Evolutionary conservation across 2,797 vertebrate species (phyloP).

Genomic region (Anabas testudineus): DNA sequence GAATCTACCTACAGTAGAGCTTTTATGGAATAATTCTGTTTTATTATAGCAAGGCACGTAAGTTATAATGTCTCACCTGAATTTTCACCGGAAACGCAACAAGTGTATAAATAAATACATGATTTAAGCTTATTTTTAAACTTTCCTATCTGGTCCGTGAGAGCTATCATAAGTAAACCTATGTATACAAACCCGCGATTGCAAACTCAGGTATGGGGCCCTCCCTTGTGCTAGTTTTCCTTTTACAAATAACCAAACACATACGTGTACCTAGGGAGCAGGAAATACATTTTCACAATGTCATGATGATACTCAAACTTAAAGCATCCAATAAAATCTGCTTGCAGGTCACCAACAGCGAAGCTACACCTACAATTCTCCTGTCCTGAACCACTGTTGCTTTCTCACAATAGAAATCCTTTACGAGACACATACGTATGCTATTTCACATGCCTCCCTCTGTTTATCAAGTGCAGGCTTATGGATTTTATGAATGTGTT

Average conservation of each 20-base stretch:
- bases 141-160: not conserved
- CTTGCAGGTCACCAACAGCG: not conserved
- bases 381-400: not conserved
- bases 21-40: not conserved
- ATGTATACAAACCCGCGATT: not conserved
- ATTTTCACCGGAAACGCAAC: not conserved
- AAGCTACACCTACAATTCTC: not conserved
- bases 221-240: not conserved
- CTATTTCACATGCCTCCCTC: slow-evolving; percentile 13
- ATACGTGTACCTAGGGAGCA: not conserved
- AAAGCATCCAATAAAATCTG: not conserved
- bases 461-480: slow-evolving; percentile 7
- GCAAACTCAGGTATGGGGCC: not conserved
- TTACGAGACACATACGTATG: slow-evolving; percentile 1
- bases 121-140: not conserved
- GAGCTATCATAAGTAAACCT: not conserved
- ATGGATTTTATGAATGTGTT: slow-evolving; percentile 11
- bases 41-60: not conserved
- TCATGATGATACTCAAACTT: not conserved
- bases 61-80: not conserved
- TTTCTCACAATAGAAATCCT: slow-evolving; percentile 1
- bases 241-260: not conserved
- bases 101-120: not conserved
- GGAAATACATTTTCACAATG: not conserved
- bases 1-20: too few relatives aligned